phyloP scores from a whole-genome alignment of 2,797 vertebrate species.

The Falco cherrug region DNA sequence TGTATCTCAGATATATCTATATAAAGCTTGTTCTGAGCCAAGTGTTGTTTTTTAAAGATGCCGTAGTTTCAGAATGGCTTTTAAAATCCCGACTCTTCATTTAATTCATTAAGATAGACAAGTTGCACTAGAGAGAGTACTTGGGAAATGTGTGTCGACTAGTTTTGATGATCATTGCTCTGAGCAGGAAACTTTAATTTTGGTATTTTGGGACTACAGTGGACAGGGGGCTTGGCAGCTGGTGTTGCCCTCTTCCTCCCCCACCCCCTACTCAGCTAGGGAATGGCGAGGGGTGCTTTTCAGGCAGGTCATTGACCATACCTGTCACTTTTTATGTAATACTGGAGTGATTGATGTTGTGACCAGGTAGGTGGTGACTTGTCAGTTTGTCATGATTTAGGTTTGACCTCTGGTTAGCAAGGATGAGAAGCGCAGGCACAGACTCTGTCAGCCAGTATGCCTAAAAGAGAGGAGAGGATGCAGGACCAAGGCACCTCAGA shows the following conservation, averaged over 20 bases:
- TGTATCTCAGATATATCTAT: neutral
- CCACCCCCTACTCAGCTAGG: neutral
- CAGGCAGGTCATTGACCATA: neutral
- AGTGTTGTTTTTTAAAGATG: neutral
- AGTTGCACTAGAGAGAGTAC: fast-evolving
- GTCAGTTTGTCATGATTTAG: neutral
- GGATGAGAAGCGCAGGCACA: neutral
- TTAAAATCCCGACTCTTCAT: fast-evolving
- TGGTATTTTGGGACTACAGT: neutral
- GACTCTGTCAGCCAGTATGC: neutral
- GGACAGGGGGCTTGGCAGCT: neutral
- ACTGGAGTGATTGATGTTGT: neutral
- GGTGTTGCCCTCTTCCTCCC: neutral
- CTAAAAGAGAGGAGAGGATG: neutral
- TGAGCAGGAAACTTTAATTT: neutral
- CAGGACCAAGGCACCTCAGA: neutral
- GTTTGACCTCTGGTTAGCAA: neutral
- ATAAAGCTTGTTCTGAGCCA: neutral
- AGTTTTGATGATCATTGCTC: neutral
- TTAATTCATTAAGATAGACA: neutral
- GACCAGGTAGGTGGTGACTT: neutral
- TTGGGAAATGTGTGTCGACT: neutral
- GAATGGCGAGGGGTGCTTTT: fast-evolving
- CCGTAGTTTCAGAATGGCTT: neutral
- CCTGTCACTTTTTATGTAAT: neutral